These are phyloP conservation scores for Saxidomus purpurata DNA, from an alignment of 1,140 invertebrate genomes.

Conservation along the genomic window DNA sequence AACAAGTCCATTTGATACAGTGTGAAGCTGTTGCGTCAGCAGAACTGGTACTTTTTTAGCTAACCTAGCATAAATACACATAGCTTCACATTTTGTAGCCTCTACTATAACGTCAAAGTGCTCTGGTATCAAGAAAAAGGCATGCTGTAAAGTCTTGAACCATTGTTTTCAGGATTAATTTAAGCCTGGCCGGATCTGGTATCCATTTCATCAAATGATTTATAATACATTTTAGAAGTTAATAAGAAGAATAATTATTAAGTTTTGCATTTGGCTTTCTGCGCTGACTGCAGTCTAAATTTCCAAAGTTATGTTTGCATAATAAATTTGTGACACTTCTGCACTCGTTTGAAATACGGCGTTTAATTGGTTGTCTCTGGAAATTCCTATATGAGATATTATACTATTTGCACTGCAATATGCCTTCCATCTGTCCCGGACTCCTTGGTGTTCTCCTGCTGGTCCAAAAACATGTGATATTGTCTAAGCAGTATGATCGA, in stretches of 20 bases:
- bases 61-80: background rate
- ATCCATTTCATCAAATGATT: background rate
- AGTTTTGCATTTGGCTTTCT: background rate
- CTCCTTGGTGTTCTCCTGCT: background rate
- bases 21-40: too few relatives aligned
- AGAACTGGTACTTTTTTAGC: too few relatives aligned
- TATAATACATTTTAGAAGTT: background rate
- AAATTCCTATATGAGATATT: slow-evolving; percentile 11
- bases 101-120: background rate
- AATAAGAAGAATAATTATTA: background rate
- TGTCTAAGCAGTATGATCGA: background rate
- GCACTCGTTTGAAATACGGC: background rate
- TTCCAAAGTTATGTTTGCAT: slow-evolving; percentile 24
- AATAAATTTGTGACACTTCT: slow-evolving; percentile 10
- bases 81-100: background rate
- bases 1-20: too few relatives aligned
- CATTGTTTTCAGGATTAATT: background rate
- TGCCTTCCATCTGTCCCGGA: slow-evolving; percentile 26
- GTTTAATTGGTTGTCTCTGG: slow-evolving; percentile 15
- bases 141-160: background rate
- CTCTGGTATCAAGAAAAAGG: background rate
- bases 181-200: background rate
- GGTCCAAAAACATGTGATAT: slow-evolving; percentile 31
- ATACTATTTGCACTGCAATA: slow-evolving; percentile 15
- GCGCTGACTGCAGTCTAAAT: slow-evolving; percentile 14